Conservation (phyloP, 2,113 vertebrate genomes). For the Prietella phreatophila region DNA sequence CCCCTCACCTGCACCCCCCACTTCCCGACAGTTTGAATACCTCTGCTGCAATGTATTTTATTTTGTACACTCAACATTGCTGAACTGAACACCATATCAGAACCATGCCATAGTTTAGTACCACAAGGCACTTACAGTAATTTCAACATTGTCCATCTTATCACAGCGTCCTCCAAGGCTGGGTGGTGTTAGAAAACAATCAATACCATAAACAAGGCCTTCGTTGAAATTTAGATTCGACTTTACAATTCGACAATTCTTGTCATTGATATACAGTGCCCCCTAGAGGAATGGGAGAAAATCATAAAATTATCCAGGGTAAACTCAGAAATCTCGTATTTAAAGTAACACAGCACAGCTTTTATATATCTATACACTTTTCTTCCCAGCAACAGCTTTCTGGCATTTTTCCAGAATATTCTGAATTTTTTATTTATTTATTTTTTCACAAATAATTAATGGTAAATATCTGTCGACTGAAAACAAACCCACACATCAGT, state of each 20-base stretch:
- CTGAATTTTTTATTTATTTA: not conserved
- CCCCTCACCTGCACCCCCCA: not conserved
- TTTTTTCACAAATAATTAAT: not conserved
- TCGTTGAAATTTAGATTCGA: slow-evolving; percentile 78
- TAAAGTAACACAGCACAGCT: not conserved
- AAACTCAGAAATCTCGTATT: not conserved
- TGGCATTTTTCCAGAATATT: not conserved
- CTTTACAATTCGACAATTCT: slow-evolving; percentile 79
- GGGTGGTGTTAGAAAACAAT: slow-evolving; percentile 85
- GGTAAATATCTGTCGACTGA: not conserved
- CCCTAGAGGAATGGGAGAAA: slow-evolving; percentile 72
- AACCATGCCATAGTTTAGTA: not conserved
- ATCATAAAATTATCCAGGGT: not conserved
- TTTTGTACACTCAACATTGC: not conserved
- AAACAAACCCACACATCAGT: not conserved
- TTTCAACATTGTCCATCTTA: slow-evolving; percentile 62
- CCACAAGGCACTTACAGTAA: slow-evolving; percentile 68
- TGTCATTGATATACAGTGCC: slow-evolving; percentile 77
- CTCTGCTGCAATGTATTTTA: not conserved
- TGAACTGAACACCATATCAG: not conserved
- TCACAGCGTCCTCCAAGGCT: slow-evolving; percentile 87
- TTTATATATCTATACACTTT: not conserved
- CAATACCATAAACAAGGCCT: slow-evolving; percentile 85
- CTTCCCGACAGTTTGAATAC: not conserved
- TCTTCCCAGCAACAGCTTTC: not conserved